phyloP scores from a whole-genome alignment of 2,113 vertebrate species.

The Brachionichthys hirsutus region DNA sequence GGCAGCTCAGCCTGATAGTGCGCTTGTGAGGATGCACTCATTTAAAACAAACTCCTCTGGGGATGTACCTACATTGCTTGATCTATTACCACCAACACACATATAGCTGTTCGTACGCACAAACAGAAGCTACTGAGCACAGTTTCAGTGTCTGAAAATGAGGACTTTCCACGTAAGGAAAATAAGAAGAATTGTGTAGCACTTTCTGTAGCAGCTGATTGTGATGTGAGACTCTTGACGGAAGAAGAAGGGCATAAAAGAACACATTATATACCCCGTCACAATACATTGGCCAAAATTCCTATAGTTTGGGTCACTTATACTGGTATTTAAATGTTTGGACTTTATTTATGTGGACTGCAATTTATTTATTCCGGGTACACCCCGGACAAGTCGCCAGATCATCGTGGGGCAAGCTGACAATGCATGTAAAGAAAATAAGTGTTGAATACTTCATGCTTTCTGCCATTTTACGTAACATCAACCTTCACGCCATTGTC shows the following conservation, averaged over 20 bases:
- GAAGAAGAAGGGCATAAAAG: neutral
- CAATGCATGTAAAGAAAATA: no score
- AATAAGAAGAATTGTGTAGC: conserved; percentile 14
- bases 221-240: neutral
- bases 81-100: conserved; percentile 38
- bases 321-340: neutral
- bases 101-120: neutral
- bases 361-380: no score
- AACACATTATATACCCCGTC: neutral
- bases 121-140: conserved; percentile 7
- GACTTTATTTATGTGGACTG: conserved; percentile 9
- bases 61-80: conserved; percentile 21
- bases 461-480: no score
- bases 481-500: no score
- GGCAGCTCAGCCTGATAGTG: conserved; percentile 59
- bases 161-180: conserved; percentile 17
- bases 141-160: conserved; percentile 24
- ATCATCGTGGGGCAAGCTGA: no score
- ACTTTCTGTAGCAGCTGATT: conserved; percentile 4
- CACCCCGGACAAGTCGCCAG: no score
- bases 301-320: neutral
- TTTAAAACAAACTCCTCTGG: conserved; percentile 66
- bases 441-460: no score
- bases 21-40: conserved; percentile 55
- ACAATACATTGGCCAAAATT: conserved; percentile 6